Evolutionary conservation across 2,113 vertebrate genomes (phyloP).

Genomic region (Ptilonorhynchus violaceus): DNA sequence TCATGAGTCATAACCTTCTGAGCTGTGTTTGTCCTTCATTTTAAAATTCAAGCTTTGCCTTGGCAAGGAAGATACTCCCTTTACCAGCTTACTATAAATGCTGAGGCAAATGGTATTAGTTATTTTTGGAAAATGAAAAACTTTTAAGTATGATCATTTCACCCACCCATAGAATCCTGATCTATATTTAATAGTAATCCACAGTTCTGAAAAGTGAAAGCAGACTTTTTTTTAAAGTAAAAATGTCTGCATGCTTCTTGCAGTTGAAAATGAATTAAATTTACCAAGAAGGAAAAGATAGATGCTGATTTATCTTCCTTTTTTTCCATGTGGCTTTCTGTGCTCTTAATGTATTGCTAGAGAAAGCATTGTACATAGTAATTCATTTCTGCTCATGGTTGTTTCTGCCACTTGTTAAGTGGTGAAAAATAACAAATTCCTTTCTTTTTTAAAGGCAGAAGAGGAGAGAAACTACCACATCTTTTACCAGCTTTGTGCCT

Average conservation of each 20-base stretch:
- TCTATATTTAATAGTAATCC: neutral
- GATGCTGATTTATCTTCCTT: neutral
- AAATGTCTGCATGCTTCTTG: neutral
- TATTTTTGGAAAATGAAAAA: slow-evolving; percentile 28
- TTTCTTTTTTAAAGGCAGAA: slow-evolving; percentile 86
- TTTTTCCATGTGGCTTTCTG: neutral
- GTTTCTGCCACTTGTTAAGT: slow-evolving; percentile 10
- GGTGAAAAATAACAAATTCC: slow-evolving; percentile 45
- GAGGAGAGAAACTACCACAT: slow-evolving; percentile 98
- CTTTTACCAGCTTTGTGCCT: slow-evolving; percentile 98
- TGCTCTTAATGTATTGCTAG: neutral
- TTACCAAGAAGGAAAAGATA: neutral
- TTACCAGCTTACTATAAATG: neutral
- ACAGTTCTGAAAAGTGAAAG: neutral
- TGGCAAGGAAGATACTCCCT: neutral
- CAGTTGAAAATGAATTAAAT: neutral
- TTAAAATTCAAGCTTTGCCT: neutral
- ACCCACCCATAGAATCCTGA: neutral
- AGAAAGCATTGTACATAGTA: neutral
- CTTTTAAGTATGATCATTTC: neutral
- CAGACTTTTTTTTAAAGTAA: neutral
- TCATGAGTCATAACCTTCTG: neutral
- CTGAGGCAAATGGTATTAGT: neutral
- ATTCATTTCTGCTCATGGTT: neutral
- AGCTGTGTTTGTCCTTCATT: neutral